Percentiles rank a stretch among this genome's conserved stretches.
phyloP scores from a whole-genome alignment of 2,888 invertebrate species.

The Lepas anatifera region DNA sequence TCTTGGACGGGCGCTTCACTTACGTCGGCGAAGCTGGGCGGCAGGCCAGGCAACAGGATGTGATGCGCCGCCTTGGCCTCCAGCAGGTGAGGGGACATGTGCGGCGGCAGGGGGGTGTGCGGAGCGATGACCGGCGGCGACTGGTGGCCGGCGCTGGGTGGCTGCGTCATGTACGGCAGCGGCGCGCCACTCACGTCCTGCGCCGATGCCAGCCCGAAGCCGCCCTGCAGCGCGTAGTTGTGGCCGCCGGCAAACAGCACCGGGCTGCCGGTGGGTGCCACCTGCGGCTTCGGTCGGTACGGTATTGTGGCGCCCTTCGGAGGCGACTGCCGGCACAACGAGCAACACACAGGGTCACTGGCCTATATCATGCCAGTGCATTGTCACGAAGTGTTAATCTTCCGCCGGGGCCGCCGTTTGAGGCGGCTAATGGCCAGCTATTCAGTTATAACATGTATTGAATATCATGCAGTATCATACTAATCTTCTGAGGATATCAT shows the following conservation, averaged over 20 bases:
- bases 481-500: too few relatives aligned
- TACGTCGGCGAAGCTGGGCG: neutral
- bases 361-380: too few relatives aligned
- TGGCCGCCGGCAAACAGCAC: conserved; percentile 25
- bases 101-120: neutral
- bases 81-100: neutral
- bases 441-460: too few relatives aligned
- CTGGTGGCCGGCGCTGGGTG: neutral
- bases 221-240: neutral
- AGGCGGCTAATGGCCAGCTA: too few relatives aligned
- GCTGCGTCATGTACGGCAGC: neutral
- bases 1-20: too few relatives aligned
- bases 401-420: too few relatives aligned
- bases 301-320: conserved; percentile 99
- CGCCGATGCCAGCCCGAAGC: neutral
- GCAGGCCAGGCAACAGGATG: conserved; percentile 9
- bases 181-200: neutral
- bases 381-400: too few relatives aligned
- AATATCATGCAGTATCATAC: too few relatives aligned
- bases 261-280: conserved; percentile 21
- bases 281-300: conserved; percentile 61
- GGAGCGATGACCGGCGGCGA: conserved; percentile 10
- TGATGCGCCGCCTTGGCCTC: conserved; percentile 8
- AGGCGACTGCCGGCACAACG: conserved; percentile 95
- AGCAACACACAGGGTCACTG: too few relatives aligned